Percentiles rank a stretch among this genome's conserved stretches.
Evolutionary conservation across 1,140 invertebrate genomes (phyloP).

Genomic region (Pogonomyrmex barbatus): DNA sequence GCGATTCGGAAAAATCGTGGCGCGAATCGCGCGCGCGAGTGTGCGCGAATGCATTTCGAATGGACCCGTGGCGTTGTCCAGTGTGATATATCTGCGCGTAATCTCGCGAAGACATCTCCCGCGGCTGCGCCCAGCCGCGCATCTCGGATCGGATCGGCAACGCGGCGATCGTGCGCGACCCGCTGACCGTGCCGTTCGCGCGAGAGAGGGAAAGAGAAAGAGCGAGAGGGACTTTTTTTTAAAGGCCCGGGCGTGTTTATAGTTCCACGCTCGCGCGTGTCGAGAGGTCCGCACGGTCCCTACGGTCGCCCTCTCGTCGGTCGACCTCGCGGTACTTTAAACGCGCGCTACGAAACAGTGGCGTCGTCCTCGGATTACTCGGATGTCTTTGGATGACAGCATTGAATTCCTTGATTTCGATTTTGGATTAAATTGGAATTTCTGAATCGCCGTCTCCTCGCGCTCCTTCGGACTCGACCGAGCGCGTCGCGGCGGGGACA

Average conservation of each 20-base stretch:
- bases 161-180: conserved; percentile 16
- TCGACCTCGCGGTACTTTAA: not conserved
- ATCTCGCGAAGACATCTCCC: conserved; percentile 15
- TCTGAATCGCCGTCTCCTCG: not conserved
- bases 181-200: conserved; percentile 28
- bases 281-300: not conserved
- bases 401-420: too few species aligned
- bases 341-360: not conserved
- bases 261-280: conserved; percentile 53
- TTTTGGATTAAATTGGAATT: not conserved
- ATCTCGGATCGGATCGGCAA: not conserved
- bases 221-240: conserved; percentile 41
- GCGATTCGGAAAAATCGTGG: not conserved
- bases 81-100: not conserved
- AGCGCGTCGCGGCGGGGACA: not conserved
- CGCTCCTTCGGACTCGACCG: not conserved
- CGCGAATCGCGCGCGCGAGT: too few species aligned
- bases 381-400: too few species aligned
- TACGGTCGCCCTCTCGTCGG: not conserved
- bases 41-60: conserved; percentile 11
- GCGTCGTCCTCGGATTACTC: not conserved
- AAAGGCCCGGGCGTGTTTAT: conserved; percentile 70
- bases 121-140: not conserved
- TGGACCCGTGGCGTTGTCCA: not conserved
- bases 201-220: not conserved